A percentile compares a stretch with the other conserved stretches of the same genome.
These are phyloP conservation scores for Eupithecia insigniata DNA, from an alignment of 2,888 invertebrate species.

Conservation along the genomic window DNA sequence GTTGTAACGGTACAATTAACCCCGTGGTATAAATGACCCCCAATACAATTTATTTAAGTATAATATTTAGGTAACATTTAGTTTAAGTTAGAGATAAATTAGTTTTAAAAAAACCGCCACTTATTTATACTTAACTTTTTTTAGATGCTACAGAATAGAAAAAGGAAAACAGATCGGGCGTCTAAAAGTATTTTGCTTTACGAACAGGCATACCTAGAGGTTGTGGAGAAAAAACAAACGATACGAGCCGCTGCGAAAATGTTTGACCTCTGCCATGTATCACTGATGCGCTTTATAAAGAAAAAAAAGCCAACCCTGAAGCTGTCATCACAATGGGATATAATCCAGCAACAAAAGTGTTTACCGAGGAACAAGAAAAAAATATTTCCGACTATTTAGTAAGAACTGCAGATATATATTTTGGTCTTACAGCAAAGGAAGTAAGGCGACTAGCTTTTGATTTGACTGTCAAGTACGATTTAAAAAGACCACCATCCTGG, in stretches of 20 bases:
- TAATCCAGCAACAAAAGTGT: slow-evolving; percentile 5
- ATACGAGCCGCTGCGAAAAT: neutral
- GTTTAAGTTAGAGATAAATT: too few relatives aligned
- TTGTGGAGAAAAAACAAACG: slow-evolving; percentile 1
- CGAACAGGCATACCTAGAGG: neutral
- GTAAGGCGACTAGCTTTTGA: too few relatives aligned
- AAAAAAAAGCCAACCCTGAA: too few relatives aligned
- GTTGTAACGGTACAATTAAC: too few relatives aligned
- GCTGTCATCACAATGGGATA: slow-evolving; percentile 6
- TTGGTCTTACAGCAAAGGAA: neutral
- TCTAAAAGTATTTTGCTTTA: slow-evolving; percentile 2
- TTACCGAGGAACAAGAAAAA: neutral
- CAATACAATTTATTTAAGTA: too few relatives aligned
- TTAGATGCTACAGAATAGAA: neutral
- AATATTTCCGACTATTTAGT: neutral
- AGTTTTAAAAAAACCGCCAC: too few relatives aligned
- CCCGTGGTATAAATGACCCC: neutral
- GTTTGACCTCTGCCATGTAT: too few relatives aligned
- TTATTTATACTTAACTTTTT: neutral
- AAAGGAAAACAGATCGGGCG: slow-evolving; percentile 4
- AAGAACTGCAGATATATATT: neutral
- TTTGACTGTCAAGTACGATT: too few relatives aligned
- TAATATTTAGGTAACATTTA: neutral
- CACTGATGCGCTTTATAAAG: too few relatives aligned
- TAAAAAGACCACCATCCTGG: neutral